These are phyloP conservation scores for Euwallacea fornicatus DNA, from an alignment of 1,140 invertebrate species.

Conservation along the genomic window DNA sequence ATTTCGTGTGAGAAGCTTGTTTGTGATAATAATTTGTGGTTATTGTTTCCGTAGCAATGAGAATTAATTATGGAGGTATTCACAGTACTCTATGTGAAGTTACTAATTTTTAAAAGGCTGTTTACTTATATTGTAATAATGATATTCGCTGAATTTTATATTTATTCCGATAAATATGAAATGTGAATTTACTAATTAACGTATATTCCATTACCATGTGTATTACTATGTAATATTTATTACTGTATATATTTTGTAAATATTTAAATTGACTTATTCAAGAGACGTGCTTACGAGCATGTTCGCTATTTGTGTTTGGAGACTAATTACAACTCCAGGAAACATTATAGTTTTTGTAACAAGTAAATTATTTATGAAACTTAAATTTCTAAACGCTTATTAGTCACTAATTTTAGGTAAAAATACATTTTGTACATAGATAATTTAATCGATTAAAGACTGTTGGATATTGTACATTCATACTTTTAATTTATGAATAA, in stretches of 20 bases:
- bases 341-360: too few relatives aligned
- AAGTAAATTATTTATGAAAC: not conserved
- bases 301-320: too few relatives aligned
- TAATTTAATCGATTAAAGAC: conserved; percentile 41
- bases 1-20: conserved; percentile 49
- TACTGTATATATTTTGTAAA: conserved; percentile 45
- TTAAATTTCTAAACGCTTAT: conserved; percentile 48
- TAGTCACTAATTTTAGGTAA: conserved; percentile 51
- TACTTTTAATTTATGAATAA: conserved; percentile 43
- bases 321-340: too few relatives aligned
- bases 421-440: conserved; percentile 49
- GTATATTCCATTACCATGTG: not conserved
- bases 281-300: conserved; percentile 2
- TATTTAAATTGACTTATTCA: conserved; percentile 27
- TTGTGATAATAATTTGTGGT: conserved; percentile 17
- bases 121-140: conserved; percentile 13
- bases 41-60: not conserved
- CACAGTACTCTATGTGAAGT: conserved; percentile 21
- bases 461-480: conserved; percentile 47
- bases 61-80: not conserved
- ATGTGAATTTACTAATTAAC: conserved; percentile 15
- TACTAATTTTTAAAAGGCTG: conserved; percentile 39
- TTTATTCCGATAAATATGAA: conserved; percentile 13
- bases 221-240: conserved; percentile 44
- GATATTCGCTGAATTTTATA: conserved; percentile 18